phyloP scores from a whole-genome alignment of 2,797 vertebrate genomes.

The Vultur gryphus region DNA sequence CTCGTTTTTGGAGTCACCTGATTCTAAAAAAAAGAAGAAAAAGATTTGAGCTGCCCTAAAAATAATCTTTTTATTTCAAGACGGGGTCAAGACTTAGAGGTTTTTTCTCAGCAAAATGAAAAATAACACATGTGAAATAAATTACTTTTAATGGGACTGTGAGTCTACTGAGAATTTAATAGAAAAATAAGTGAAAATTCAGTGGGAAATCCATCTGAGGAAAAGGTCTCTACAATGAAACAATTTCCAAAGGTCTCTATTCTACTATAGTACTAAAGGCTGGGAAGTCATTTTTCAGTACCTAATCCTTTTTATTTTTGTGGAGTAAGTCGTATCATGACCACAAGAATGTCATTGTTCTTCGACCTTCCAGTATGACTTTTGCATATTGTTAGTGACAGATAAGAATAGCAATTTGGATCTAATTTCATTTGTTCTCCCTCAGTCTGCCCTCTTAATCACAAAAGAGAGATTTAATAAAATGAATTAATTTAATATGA shows the following conservation, averaged over 20 bases:
- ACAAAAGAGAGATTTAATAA: neutral
- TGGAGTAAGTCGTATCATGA: neutral
- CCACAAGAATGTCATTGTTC: neutral
- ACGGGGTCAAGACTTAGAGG: neutral
- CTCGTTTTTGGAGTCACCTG: neutral
- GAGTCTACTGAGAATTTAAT: slow-evolving; percentile 5
- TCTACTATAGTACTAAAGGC: neutral
- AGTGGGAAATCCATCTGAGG: neutral
- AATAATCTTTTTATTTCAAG: neutral
- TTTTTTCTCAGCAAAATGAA: slow-evolving; percentile 28
- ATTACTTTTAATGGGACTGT: neutral
- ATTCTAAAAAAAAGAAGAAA: neutral
- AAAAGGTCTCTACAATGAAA: neutral
- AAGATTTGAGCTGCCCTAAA: neutral
- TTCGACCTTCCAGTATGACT: neutral
- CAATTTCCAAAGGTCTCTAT: neutral
- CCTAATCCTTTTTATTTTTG: neutral
- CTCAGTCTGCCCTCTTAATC: neutral
- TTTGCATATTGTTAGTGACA: neutral
- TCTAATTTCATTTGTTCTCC: neutral
- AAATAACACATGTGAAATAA: slow-evolving; percentile 46
- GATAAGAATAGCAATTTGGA: neutral
- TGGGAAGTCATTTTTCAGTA: neutral
- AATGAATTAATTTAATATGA: neutral
- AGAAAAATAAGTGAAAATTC: neutral